Base-by-base conservation (phyloP, 2,888 invertebrate genomes). In the Yponomeuta malinellus region DNA sequence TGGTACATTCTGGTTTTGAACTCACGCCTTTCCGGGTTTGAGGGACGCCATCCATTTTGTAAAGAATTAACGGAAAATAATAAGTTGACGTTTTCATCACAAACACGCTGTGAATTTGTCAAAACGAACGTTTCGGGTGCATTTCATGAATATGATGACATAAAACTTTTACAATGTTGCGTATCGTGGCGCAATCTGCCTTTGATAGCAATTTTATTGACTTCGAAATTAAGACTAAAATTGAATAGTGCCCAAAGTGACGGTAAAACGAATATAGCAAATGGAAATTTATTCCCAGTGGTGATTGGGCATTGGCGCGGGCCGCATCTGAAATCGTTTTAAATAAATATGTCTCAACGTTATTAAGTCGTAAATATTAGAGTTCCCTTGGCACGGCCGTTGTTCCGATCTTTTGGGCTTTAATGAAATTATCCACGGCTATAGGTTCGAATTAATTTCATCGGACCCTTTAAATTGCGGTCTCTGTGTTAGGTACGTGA, bases 391-490 rank as follows among this genome's bases (percentile, higher is more conserved):
- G 75, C 52, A 43, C 3, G 76, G 77, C 76, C 73, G 74, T 74
- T 72, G 75, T 75, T 75, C 77, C 78, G 79, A 80, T 79, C 79
- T 78, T 77, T 76, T 74, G 77, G 76, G 76, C 15, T 15, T 15
- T 87, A 87, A 88, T 87, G 81, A 82, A 87, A 87, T 87, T 86
- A 87, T 86, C 82, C 82, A 79, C 33, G 76, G 83, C 81, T 81
- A 83, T 83, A 79, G 80, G 80, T 78, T 78, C 79, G 80, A 86
- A 87, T 85, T 87, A 88, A 87, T 86, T 83, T 78, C 76, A 78
- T 80, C 80, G 80, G 79, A 79, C 83, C 81, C 83, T 86, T 85
- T 83, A 81, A 59, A 70, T 69, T 65, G 29, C 65, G 65, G 65
- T 29, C 31, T 31, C 23, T 29, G 9, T 1, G 43, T 33, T 12